phyloP scores from a whole-genome alignment of 1,140 invertebrate species.

The Notospermus geniculatus region DNA sequence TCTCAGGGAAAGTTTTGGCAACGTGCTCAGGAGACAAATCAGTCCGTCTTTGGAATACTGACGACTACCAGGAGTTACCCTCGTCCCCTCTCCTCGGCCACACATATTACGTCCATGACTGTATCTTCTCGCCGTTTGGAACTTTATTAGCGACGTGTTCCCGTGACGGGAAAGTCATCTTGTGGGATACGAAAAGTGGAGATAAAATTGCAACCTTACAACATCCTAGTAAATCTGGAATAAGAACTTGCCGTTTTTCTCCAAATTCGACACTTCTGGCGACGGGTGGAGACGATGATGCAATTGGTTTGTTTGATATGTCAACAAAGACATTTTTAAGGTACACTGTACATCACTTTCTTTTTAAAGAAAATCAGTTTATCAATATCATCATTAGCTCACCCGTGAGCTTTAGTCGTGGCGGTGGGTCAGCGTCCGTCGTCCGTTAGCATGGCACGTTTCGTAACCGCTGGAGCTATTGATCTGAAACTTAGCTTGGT shows the following conservation, averaged over 20 bases:
- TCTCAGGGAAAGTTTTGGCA: slow-evolving; percentile 42
- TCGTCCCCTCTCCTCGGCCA: slow-evolving; percentile 55
- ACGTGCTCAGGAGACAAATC: slow-evolving; percentile 57
- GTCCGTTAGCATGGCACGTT: too few relatives aligned
- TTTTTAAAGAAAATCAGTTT: too few relatives aligned
- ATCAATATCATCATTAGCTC: too few relatives aligned
- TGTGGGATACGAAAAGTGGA: slow-evolving; percentile 70
- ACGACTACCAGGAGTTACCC: slow-evolving; percentile 43
- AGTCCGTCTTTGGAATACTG: slow-evolving; percentile 49
- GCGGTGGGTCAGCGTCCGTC: too few relatives aligned
- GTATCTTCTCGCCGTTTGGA: slow-evolving; percentile 69
- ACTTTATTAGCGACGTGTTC: slow-evolving; percentile 70
- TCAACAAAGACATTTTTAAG: slow-evolving; percentile 63
- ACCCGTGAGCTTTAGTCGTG: too few relatives aligned
- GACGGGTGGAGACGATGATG: slow-evolving; percentile 73
- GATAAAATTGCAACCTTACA: slow-evolving; percentile 62
- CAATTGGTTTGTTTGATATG: slow-evolving; percentile 72
- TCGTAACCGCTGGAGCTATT: too few relatives aligned
- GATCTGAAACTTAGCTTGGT: too few relatives aligned
- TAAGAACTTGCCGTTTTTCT: slow-evolving; percentile 69
- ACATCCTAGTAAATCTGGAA: slow-evolving; percentile 66
- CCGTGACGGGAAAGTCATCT: slow-evolving; percentile 69
- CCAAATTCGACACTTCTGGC: slow-evolving; percentile 65
- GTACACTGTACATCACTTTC: too few relatives aligned
- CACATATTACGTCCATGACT: slow-evolving; percentile 55